Base-by-base conservation (phyloP, 1,140 invertebrate genomes). In the Leptinotarsa lineolata region DNA sequence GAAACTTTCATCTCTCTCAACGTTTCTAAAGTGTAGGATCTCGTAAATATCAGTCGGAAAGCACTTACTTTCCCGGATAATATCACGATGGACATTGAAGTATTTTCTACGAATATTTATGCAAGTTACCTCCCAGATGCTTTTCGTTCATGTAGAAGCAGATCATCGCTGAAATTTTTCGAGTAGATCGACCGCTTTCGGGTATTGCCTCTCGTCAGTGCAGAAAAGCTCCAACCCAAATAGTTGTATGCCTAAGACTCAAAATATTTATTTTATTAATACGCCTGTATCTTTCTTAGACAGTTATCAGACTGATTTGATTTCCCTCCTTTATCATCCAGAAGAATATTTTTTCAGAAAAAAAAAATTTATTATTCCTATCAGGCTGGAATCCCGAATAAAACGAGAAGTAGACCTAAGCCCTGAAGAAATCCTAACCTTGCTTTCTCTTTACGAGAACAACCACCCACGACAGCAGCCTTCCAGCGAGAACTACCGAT, bases 351-450 rank as follows among this genome's bases (percentile, higher is more conserved):
- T 65, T 6, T 24, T 21, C 24, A n/a, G 4, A 24, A 39, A 24
- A 30, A 22, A 22, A 65, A 2, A 15, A 65, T 65, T 30, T 5
- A 63, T 63, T 0, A 2, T 44, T 70, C 21, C 6, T 70, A 18
- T 59, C 11, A 70, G 68, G 30, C 21, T 60, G 6, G 46, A 70
- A n/a, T 54, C 20, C 2, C 75, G 82, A 60, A 71, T 76, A 13
- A 83, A 83, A 70, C 72, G 81, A 20, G 79, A 81, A 16, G 72
- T 80, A 8, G 82, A 84, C 59, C 68, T 84, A 22, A 80, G 78
- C 11, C 83, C 83, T 16, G 83, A 84, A 74, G 82, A 83, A 63
- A 76, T 83, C n/a, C 72, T 83, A 15, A 76, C 81, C 1, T 67
- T 84, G 5, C 71, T 84, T 0, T 76, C 78, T 2, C 72, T 84